Percentiles rank a stretch among this genome's conserved stretches.
phyloP scores from a whole-genome alignment of 2,888 invertebrate genomes.

The Nomada fucata region DNA sequence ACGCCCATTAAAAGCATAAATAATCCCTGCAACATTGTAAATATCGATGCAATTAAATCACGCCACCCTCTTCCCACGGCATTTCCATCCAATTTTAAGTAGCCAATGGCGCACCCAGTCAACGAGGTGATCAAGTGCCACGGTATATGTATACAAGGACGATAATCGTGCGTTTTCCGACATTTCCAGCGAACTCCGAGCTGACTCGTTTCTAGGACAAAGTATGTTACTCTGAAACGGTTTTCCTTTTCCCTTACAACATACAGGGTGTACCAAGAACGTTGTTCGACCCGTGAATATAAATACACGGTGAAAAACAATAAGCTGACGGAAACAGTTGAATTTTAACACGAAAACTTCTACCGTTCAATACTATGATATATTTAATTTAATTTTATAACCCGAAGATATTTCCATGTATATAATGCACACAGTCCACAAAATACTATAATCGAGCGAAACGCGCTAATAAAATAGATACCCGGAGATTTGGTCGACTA shows the following conservation, averaged over 20 bases:
- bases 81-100: conserved; percentile 53
- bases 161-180: conserved; percentile 47
- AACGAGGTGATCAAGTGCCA: conserved; percentile 39
- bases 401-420: no score
- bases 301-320: no score
- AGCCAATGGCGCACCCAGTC: conserved; percentile 44
- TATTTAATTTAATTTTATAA: no score
- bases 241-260: conserved; percentile 15
- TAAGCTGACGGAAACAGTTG: no score
- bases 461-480: no score
- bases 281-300: no score
- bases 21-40: neutral
- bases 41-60: conserved; percentile 40
- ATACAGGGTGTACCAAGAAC: neutral
- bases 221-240: neutral
- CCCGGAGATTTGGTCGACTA: no score
- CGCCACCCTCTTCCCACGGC: conserved; percentile 55
- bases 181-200: conserved; percentile 35
- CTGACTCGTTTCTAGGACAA: conserved; percentile 34
- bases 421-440: no score
- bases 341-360: no score
- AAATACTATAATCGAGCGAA: no score
- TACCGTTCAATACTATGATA: no score
- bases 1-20: conserved; percentile 3
- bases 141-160: conserved; percentile 26